Conservation (phyloP, 1,140 invertebrate species). For the Physella acuta region DNA sequence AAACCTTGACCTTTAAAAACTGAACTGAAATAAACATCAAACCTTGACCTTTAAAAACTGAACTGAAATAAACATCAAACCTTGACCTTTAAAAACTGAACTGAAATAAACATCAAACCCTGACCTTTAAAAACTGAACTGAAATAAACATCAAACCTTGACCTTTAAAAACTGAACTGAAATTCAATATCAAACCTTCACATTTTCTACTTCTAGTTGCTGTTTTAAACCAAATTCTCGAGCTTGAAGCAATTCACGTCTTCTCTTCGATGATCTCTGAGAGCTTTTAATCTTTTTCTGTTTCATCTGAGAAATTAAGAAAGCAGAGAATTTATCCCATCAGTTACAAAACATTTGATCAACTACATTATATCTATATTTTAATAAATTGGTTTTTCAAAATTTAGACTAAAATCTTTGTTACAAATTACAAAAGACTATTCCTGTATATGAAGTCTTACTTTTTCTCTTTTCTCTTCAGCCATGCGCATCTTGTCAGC, state of each 20-base stretch:
- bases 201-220: conserved; percentile 22
- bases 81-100: no score
- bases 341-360: not conserved
- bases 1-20: no score
- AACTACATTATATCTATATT: not conserved
- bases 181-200: not conserved
- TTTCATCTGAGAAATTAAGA: conserved; percentile 10
- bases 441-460: not conserved
- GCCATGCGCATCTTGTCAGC: conserved; percentile 18
- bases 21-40: no score
- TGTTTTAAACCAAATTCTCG: conserved; percentile 28
- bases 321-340: not conserved
- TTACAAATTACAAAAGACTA: conserved; percentile 6
- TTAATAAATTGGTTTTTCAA: not conserved
- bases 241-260: conserved; percentile 23
- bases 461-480: conserved; percentile 25
- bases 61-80: no score
- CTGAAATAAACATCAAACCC: no score
- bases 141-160: not conserved
- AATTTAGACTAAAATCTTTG: no score
- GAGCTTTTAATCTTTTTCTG: conserved; percentile 25
- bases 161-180: not conserved
- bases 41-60: no score
- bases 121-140: not conserved
- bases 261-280: conserved; percentile 24